Percentiles rank a stretch among this genome's conserved stretches.
phyloP scores from a whole-genome alignment of 2,113 vertebrate species.

The Nerophis ophidion region DNA sequence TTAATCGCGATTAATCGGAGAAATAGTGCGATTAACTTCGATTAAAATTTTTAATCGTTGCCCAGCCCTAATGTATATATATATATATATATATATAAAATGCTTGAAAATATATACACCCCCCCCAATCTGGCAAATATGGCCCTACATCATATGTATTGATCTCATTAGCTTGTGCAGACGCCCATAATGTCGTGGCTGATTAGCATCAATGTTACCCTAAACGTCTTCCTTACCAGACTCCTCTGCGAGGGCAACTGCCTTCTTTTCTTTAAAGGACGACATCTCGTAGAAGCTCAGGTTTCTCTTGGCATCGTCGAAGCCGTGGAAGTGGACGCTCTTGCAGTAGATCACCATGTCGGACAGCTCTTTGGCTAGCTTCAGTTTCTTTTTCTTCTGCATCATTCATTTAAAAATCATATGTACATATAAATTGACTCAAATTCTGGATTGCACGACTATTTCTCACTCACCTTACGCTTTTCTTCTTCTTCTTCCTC shows the following conservation, averaged over 20 bases:
- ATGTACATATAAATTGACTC: too few relatives aligned
- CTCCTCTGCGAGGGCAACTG: conserved; percentile 77
- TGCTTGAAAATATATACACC: too few relatives aligned
- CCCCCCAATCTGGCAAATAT: too few relatives aligned
- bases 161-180: too few relatives aligned
- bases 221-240: conserved; percentile 69
- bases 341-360: conserved; percentile 89
- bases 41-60: too few relatives aligned
- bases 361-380: conserved; percentile 85
- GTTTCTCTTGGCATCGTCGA: conserved; percentile 66
- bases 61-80: too few relatives aligned
- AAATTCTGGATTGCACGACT: not conserved
- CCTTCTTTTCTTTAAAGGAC: conserved; percentile 84
- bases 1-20: too few relatives aligned
- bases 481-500: conserved; percentile 55
- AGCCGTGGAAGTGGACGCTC: conserved; percentile 85
- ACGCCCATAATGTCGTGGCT: too few relatives aligned
- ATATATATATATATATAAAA: too few relatives aligned
- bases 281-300: conserved; percentile 88
- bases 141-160: too few relatives aligned
- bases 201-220: too few relatives aligned
- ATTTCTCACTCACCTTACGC: conserved; percentile 27
- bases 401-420: not conserved
- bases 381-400: conserved; percentile 76
- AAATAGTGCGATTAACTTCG: too few relatives aligned